Base-by-base conservation (phyloP, 2,888 invertebrate species). In the Alentia gelatinosa region DNA sequence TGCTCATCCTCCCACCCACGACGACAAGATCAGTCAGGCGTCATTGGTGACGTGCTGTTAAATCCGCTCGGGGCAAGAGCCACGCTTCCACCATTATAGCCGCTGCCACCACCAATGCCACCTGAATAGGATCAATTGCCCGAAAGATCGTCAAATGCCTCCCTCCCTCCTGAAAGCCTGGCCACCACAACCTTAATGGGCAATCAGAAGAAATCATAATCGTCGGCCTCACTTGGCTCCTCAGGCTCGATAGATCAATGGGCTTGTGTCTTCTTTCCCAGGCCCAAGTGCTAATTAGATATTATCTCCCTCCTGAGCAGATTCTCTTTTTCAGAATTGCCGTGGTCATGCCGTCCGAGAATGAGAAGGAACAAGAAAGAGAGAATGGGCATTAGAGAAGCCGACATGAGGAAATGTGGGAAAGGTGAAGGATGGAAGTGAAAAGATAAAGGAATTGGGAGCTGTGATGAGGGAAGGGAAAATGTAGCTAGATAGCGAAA, bases 281-380 rank as follows among this genome's bases (percentile, higher is more conserved):
- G 33, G 74, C 74, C 30, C n/a, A 26, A 15, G 74, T 74, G 79
- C 79, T 79, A 79, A 79, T 79, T 79, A 79, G 79, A 79, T 39
- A 79, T 79, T 37, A 79, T 79, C 39, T 37, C 79, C 35, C 1
- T 0, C 39, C 37, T 79, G 26, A 79, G 79, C 79, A 79, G 79
- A 79, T 79, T 79, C n/a, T 23, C 63, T n/a, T n/a, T 63, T 12
- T 63, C 63, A 63, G n/a, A 63, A 15, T 63, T 26, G 26, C 12
- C 9, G 47, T 47, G 47, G 47, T 47, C 9, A 47, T 47, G 47
- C 47, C 19, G 47, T 19, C 47, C 9, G 47, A 9, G 47, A 47
- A 19, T 19, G 19, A 47, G 47, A 12, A 12, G 47, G 19, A 47
- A 47, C 47, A 47, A 19, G 47, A 47, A 47, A 47, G 19, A 47